Base-by-base conservation (phyloP, 2,113 vertebrate species). In the Oncorhynchus kisutch region DNA sequence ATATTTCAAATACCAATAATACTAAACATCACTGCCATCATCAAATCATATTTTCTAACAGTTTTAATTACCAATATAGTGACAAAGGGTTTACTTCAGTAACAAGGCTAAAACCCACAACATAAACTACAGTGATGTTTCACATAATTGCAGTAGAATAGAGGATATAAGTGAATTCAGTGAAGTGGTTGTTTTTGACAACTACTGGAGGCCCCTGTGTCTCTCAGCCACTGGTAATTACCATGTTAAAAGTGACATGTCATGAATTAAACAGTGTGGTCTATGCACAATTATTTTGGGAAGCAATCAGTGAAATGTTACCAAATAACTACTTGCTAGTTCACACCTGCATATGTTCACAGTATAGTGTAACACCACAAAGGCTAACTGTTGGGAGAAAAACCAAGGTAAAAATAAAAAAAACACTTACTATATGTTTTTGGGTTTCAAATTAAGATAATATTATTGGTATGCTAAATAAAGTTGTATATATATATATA, bases 221-320 rank as follows among this genome's bases (percentile, higher is more conserved):
- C 84, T 72, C 86, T 45, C 89, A 86, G 84, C 89, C 90, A 87
- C 86, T 90, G 83, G 87, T 92, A 91, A 92, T 93, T 91, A 94
- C 90, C 82, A 88, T 79, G 89, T 87, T 91, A 90, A 90, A 88
- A 87, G 92, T 91, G 90, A 81, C 87, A 83, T 73, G 68, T 72
- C 86, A 92, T 93, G 89, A 94, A 93, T 93, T 86, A 94, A 90
- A 90, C 92, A 93, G 90, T 90, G 90, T 86, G 91, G 75, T 82
- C 86, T 66, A 85, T 79, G 86, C 86, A 90, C 87, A 89, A 92
- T 93, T 90, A 92, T 91, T 89, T 87, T 82, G 78, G 83, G 89
- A 91, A 90, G 87, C 91, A 90, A 91, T 92, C 89, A 91, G 84
- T 87, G 87, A 91, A 86, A 92, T 93, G 89, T 91, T 93, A 94